Evolutionary conservation across 2,797 vertebrate species (phyloP), one percentile per base, ranked within the genome.

Genomic region (Lithobates pipiens): DNA sequence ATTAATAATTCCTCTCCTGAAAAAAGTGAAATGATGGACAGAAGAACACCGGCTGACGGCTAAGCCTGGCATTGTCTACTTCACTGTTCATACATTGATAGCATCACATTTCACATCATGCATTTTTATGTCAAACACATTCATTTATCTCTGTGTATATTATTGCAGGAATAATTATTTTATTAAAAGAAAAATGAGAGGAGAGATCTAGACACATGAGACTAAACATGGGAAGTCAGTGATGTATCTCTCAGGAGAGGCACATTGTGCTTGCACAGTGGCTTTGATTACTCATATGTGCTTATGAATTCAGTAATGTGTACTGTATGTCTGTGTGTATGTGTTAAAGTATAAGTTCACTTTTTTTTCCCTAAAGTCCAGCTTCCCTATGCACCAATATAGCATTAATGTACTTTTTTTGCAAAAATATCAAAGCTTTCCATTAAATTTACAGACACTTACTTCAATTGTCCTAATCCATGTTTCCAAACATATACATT

Each of bases 1-100:
- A 71, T 78, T 82, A 83, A 78, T 82, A 86, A 82, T 71, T 86
- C 79, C 69, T 82, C 44, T 82, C 21, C 76, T 34, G 63, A 39
- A 76, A 85, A 29, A 67, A n/a, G 46, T 70, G 11, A 44, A 75
- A 7, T 82, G 75, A 86, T 36, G 54, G 85, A 83, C 80, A 82
- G 85, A 57, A 50, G 67, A 86, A 86, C 67, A 77, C 69, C 42
- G 36, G 21, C 73, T 77, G 63, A 63, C 84, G 69, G 65, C 21
- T 29, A 63, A 63, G 68, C 74, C 50, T 54, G 63, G 54, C 18
- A 68, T 81, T 39, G 57, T 65, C 70, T 78, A 73, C 44, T 73
- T 68, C 36, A 71, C 44, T 83, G 29, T 73, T 74, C 68, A 67
- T 67, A 71, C 46, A 16, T 23, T 78, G 75, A 82, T 70, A 57